Base-by-base conservation (phyloP, 64 coral and sea anemone species). In the Montipora capricornis region DNA sequence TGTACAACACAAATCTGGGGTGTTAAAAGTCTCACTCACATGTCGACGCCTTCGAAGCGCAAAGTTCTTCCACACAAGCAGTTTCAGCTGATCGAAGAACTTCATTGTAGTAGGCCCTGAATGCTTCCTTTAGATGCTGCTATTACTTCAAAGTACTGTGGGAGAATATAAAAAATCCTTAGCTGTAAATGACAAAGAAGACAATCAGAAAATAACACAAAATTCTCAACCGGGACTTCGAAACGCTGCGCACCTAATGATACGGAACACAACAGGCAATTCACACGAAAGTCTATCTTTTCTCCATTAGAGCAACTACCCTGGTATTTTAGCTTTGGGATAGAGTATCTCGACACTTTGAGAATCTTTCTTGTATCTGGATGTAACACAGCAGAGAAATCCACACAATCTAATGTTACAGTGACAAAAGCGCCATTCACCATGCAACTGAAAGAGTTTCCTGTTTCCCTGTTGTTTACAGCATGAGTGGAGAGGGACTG, bases 21-120 rank as follows among this genome's bases (percentile, higher is more conserved):
- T 17, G 8, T 5, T 12, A 37, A 44, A 17, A 8, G 53, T 57
- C 5, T 10, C 48, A 53, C 94, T 91, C 82, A 98, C 97, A 49
- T 92, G 89, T 50, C 94, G 94, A 20, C 97, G 97, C 73, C 88
- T 95, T 77, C 97, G 91, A 74, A 98, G 88, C 19, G 97, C 78
- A 47, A 98, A 98, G 73, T 98, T 98, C 68, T 98, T 98, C 97
- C 97, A 98, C n/a, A 98, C 49, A 8, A 98, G 85, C 57, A 98
- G 82, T 29, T 92, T 93, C 0, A 98, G 78, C 91, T 98, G 97
- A n/a, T 74, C 87, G 5, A 93, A 96, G 47, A 98, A 96, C 80
- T 98, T 98, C 97, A 98, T 97, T 46, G 62, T 93, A 69, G 20
- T 19, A 80, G 20, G 44, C 14, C 69, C 57, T 74, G 85, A 73